Percentiles rank a stretch among this genome's conserved stretches.
Conservation (phyloP, 2,888 invertebrate genomes). For the Ceratothoa steindachneri region DNA sequence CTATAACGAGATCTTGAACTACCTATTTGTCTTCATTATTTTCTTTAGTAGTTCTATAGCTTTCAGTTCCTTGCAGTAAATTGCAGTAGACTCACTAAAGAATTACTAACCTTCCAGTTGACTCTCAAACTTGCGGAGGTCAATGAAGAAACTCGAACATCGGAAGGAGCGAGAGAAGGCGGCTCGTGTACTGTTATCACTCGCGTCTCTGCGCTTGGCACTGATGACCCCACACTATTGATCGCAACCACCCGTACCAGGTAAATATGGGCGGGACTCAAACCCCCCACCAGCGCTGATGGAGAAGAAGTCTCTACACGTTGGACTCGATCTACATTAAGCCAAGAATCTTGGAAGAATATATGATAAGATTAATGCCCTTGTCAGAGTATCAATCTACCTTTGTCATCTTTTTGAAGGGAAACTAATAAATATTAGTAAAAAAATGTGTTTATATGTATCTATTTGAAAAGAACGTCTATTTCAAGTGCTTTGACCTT, state of each 20-base stretch:
- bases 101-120: constrained; percentile 41
- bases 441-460: no score
- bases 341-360: constrained; percentile 32
- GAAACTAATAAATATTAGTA: no score
- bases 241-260: constrained; percentile 31
- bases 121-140: constrained; percentile 35
- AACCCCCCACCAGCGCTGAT: constrained; percentile 11
- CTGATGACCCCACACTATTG: constrained; percentile 32
- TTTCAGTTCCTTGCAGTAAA: no score
- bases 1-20: no score
- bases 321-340: constrained; percentile 25
- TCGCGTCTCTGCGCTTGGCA: constrained; percentile 30
- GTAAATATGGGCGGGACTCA: constrained; percentile 35
- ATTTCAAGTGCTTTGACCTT: no score
- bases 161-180: constrained; percentile 29
- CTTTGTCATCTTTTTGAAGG: no score
- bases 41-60: no score
- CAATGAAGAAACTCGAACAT: constrained; percentile 25
- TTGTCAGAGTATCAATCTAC: no score
- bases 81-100: no score
- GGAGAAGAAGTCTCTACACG: constrained; percentile 24
- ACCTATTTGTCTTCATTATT: no score
- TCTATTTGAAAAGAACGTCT: no score
- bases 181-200: constrained; percentile 41
- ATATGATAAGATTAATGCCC: no score